A percentile compares a stretch with the other conserved stretches of the same genome.
These are phyloP conservation scores for Cnemophilus loriae DNA, from an alignment of 2,113 vertebrate species.

Conservation along the genomic window DNA sequence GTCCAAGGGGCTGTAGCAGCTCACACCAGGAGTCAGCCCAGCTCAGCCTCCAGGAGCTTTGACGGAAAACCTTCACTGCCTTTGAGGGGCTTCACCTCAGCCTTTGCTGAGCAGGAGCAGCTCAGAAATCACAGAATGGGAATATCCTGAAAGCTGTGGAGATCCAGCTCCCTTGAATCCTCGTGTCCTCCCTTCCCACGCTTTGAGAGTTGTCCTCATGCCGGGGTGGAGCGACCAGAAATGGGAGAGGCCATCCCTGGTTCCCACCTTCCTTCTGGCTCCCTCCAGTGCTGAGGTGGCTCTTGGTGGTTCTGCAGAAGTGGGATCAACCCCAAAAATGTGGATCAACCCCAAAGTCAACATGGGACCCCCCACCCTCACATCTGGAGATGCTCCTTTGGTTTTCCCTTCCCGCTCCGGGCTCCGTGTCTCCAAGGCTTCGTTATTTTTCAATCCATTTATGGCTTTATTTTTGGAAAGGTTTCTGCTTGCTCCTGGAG, in stretches of 20 bases:
- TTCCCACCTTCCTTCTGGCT: background rate
- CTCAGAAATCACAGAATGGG: background rate
- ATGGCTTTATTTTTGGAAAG: background rate
- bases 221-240: rapidly evolving
- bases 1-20: background rate
- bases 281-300: background rate
- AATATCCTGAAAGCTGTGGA: background rate
- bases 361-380: rapidly evolving
- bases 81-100: background rate
- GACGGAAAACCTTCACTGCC: background rate
- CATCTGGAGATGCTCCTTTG: background rate
- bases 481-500: background rate
- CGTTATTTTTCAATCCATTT: background rate
- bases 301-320: background rate
- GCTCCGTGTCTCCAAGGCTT: background rate
- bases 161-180: background rate
- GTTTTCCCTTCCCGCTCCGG: background rate
- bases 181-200: rapidly evolving
- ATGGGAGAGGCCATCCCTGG: background rate
- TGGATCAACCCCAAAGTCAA: background rate
- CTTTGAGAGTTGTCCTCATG: background rate
- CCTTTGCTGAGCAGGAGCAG: background rate
- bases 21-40: background rate
- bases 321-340: background rate
- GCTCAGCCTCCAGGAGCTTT: background rate